A percentile compares a stretch with the other conserved stretches of the same genome.
Conservation (phyloP, 2,888 invertebrate species). For the Spodoptera picta region DNA sequence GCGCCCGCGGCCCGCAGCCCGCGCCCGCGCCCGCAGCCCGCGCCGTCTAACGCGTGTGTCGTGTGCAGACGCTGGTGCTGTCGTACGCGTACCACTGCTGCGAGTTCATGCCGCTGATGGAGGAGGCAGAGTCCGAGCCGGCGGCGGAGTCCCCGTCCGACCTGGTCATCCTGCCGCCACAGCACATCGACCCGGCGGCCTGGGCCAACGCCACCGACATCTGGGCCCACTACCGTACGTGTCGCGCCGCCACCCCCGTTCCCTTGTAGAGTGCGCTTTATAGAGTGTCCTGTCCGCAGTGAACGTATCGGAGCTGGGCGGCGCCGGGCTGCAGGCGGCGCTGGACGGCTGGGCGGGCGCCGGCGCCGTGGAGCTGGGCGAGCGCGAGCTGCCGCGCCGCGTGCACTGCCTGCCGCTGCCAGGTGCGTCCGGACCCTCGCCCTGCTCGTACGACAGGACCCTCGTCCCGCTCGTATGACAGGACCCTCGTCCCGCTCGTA, state of each 20-base stretch:
- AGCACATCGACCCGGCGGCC: constrained; percentile 88
- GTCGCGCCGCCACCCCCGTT: constrained; percentile 1
- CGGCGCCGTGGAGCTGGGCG: constrained; percentile 54
- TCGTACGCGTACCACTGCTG: constrained; percentile 99
- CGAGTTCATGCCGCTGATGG: constrained; percentile 93
- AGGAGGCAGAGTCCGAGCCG: constrained; percentile 89
- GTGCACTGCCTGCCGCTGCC: constrained; percentile 95
- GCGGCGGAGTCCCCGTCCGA: constrained; percentile 80
- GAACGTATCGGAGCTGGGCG: constrained; percentile 71
- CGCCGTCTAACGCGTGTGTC: neutral
- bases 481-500: constrained; percentile 1
- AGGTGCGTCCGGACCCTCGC: constrained; percentile 76
- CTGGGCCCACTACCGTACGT: constrained; percentile 95
- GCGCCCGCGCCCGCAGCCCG: too few species aligned
- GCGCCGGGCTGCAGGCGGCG: constrained; percentile 61
- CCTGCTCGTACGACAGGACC: too few species aligned
- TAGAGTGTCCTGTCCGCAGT: constrained; percentile 54
- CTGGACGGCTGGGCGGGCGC: constrained; percentile 62
- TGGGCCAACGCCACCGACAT: constrained; percentile 95
- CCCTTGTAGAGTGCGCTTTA: neutral
- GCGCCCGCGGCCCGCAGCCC: too few species aligned
- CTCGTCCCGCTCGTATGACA: constrained; percentile 66
- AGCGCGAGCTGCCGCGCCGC: constrained; percentile 71
- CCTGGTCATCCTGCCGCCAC: constrained; percentile 80
- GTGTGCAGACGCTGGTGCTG: constrained; percentile 91